These are phyloP conservation scores for Altica lythri DNA, from an alignment of 2,888 invertebrate genomes.

Conservation along the genomic window DNA sequence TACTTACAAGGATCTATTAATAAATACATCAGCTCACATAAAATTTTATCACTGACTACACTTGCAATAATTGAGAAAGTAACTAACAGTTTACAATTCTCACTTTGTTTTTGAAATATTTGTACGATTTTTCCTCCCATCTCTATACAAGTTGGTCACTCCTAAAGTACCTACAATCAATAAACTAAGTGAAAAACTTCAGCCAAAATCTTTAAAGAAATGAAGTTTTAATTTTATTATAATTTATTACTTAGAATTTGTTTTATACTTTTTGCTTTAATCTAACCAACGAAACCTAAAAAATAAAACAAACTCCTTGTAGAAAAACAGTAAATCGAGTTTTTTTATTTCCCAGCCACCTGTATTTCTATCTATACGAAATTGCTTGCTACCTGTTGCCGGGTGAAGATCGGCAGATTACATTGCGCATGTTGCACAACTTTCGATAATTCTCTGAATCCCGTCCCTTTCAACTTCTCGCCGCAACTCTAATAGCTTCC, in stretches of 20 bases:
- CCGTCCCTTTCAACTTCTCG: neutral
- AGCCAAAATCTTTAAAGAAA: no score
- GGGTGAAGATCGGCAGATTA: neutral
- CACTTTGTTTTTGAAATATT: no score
- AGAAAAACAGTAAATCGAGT: no score
- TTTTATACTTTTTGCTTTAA: no score
- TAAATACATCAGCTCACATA: neutral
- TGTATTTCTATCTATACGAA: conserved; percentile 16
- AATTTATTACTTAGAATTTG: neutral
- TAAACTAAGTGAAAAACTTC: no score
- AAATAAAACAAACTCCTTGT: conserved; percentile 1
- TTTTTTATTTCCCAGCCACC: conserved; percentile 13
- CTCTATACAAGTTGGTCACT: no score
- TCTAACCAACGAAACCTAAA: neutral
- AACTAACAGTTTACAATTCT: no score
- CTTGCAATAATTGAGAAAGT: no score
- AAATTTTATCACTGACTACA: conserved; percentile 3
- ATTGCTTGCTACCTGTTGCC: conserved; percentile 18
- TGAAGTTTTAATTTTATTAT: neutral
- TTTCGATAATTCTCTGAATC: conserved; percentile 12
- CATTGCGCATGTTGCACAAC: conserved; percentile 8
- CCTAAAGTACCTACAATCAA: no score
- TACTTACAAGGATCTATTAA: neutral
- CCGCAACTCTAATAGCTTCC: neutral
- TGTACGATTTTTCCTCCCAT: no score